Evolutionary conservation across 2,888 invertebrate genomes (phyloP).

Genomic region (Tricholauxania praeusta): DNA sequence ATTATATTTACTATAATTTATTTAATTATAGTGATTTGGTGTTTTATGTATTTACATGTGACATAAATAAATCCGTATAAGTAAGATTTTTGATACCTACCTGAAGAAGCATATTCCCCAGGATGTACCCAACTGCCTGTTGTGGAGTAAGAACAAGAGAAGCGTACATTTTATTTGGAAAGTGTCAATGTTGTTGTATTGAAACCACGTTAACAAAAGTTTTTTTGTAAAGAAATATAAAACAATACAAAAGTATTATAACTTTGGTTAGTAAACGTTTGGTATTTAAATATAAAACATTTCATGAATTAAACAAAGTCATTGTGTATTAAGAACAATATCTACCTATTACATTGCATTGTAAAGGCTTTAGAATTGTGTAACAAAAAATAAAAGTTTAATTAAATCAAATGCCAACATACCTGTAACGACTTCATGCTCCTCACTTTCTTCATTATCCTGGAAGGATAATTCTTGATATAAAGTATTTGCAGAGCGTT

Average conservation of each 20-base stretch:
- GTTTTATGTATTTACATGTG: constrained; percentile 65
- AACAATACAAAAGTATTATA: no score
- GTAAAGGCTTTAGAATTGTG: not conserved
- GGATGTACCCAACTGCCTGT: constrained; percentile 96
- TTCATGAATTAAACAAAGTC: no score
- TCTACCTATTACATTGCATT: no score
- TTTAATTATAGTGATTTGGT: constrained; percentile 51
- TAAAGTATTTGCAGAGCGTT: constrained; percentile 88
- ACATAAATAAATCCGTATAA: constrained; percentile 64
- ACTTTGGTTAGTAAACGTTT: not conserved
- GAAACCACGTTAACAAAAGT: not conserved
- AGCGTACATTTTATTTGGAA: not conserved
- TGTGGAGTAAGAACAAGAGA: constrained; percentile 6
- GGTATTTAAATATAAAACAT: no score
- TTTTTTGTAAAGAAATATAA: not conserved
- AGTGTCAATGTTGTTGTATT: constrained; percentile 17
- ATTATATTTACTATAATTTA: constrained; percentile 10
- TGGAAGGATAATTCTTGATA: constrained; percentile 95
- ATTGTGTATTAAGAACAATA: no score
- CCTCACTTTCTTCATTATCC: constrained; percentile 90
- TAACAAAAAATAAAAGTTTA: not conserved
- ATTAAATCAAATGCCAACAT: constrained; percentile 45
- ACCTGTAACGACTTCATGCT: constrained; percentile 93
- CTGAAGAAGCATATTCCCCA: constrained; percentile 98
- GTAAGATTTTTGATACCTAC: constrained; percentile 72